These are phyloP conservation scores for Araneus ventricosus DNA, from an alignment of 1,140 invertebrate genomes.

Conservation along the genomic window DNA sequence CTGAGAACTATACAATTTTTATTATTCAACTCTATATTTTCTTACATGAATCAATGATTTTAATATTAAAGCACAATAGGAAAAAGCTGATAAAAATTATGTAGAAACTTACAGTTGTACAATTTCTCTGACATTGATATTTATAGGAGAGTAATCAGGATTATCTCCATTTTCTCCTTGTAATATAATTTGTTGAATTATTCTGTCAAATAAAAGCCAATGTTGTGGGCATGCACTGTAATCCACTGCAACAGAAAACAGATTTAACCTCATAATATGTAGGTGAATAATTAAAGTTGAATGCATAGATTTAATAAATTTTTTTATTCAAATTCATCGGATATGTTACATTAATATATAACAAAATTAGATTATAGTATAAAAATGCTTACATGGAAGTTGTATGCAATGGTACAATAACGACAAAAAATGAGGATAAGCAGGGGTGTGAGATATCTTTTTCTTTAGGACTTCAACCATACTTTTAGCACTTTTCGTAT, in stretches of 20 bases:
- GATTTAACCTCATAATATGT: not conserved
- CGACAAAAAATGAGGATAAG: slow-evolving; percentile 95
- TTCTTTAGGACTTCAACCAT: slow-evolving; percentile 96
- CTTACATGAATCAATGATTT: not conserved
- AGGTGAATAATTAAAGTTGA: too few species aligned
- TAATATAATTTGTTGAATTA: slow-evolving; percentile 97
- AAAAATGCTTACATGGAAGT: slow-evolving; percentile 87
- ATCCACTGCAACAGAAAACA: slow-evolving; percentile 82
- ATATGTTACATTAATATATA: not conserved
- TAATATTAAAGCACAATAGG: not conserved
- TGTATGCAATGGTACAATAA: slow-evolving; percentile 94
- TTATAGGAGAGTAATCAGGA: slow-evolving; percentile 90
- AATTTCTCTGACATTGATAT: slow-evolving; percentile 95
- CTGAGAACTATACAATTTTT: not conserved
- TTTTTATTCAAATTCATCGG: too few species aligned
- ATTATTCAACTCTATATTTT: not conserved
- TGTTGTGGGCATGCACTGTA: slow-evolving; percentile 92
- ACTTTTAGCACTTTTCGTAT: slow-evolving; percentile 94
- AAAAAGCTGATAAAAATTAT: not conserved
- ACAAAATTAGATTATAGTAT: slow-evolving; percentile 76
- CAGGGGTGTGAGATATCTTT: slow-evolving; percentile 94
- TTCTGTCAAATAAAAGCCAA: slow-evolving; percentile 96
- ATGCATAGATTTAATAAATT: too few species aligned
- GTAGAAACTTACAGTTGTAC: slow-evolving; percentile 86
- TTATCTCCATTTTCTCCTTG: slow-evolving; percentile 88